These are phyloP conservation scores for Brachyalestes nurse DNA, from an alignment of 2,797 vertebrate species.

Conservation along the genomic window DNA sequence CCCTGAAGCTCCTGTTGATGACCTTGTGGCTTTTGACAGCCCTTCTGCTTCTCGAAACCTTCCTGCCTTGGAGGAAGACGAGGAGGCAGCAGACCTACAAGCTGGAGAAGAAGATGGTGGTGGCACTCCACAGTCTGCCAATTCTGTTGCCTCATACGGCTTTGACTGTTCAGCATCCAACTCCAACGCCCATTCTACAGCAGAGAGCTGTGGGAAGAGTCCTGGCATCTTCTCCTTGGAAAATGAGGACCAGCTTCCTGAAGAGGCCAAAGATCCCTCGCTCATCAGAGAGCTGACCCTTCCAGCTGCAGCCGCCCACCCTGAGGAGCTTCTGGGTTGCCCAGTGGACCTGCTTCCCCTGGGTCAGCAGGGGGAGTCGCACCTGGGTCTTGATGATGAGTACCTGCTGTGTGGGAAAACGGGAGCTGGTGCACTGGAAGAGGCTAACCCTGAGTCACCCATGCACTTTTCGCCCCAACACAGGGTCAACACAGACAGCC, in stretches of 20 bases:
- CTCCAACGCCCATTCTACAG: slow-evolving; percentile 83
- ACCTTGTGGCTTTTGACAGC: slow-evolving; percentile 71
- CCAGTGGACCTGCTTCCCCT: slow-evolving; percentile 79
- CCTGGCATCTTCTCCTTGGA: slow-evolving; percentile 84
- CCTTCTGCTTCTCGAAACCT: slow-evolving; percentile 67
- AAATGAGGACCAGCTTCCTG: slow-evolving; percentile 82
- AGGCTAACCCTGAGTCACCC: slow-evolving; percentile 65
- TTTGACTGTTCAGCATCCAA: slow-evolving; percentile 83
- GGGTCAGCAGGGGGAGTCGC: slow-evolving; percentile 62
- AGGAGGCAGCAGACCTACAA: slow-evolving; percentile 70
- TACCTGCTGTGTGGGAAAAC: slow-evolving; percentile 75
- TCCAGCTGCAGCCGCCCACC: slow-evolving; percentile 66
- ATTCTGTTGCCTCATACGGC: slow-evolving; percentile 83
- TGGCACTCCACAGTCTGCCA: slow-evolving; percentile 80
- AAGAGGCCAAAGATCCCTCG: slow-evolving; percentile 82
- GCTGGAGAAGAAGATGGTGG: slow-evolving; percentile 79
- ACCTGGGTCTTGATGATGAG: slow-evolving; percentile 67
- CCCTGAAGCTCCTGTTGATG: slow-evolving; percentile 65
- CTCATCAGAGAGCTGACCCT: slow-evolving; percentile 81
- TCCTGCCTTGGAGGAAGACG: slow-evolving; percentile 75
- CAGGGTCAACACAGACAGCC: slow-evolving; percentile 66
- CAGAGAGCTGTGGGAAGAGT: slow-evolving; percentile 84
- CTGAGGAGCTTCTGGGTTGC: slow-evolving; percentile 69
- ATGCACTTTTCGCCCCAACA: slow-evolving; percentile 62
- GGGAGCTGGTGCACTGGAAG: slow-evolving; percentile 61